Conservation (phyloP, 2,888 invertebrate species). For the Fissipunctia ypsillon region DNA sequence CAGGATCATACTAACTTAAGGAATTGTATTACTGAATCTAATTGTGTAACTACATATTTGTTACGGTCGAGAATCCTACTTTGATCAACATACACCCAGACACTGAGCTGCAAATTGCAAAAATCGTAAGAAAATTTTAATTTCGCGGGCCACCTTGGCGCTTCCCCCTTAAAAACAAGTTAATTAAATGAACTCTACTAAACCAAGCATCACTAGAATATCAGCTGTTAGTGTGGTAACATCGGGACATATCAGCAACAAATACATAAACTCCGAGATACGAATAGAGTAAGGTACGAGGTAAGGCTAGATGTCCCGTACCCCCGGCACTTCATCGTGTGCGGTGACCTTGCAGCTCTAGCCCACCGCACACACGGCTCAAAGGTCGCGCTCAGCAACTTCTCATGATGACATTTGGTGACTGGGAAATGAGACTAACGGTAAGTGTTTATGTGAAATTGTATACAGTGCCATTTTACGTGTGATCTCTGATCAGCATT, state of each 20-base stretch:
- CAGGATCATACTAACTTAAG: no score
- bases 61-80: no score
- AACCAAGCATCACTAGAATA: conserved; percentile 5
- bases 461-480: conserved; percentile 12
- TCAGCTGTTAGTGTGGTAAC: conserved; percentile 9
- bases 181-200: neutral
- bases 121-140: no score
- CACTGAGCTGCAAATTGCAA: no score
- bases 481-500: neutral
- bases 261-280: neutral
- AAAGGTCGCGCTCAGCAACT: conserved; percentile 23
- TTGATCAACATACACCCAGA: no score
- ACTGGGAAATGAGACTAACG: conserved; percentile 37
- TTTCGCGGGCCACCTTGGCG: no score
- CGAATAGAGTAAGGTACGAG: neutral
- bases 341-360: conserved; percentile 49
- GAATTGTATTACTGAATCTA: no score
- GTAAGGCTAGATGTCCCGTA: conserved; percentile 13
- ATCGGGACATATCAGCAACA: neutral
- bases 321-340: conserved; percentile 19
- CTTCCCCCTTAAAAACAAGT: no score
- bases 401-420: conserved; percentile 39
- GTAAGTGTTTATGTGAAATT: conserved; percentile 16
- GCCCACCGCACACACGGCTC: conserved; percentile 42
- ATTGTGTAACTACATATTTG: no score